Base-by-base conservation (phyloP, 2,113 vertebrate genomes). In the Silurus asotus region DNA sequence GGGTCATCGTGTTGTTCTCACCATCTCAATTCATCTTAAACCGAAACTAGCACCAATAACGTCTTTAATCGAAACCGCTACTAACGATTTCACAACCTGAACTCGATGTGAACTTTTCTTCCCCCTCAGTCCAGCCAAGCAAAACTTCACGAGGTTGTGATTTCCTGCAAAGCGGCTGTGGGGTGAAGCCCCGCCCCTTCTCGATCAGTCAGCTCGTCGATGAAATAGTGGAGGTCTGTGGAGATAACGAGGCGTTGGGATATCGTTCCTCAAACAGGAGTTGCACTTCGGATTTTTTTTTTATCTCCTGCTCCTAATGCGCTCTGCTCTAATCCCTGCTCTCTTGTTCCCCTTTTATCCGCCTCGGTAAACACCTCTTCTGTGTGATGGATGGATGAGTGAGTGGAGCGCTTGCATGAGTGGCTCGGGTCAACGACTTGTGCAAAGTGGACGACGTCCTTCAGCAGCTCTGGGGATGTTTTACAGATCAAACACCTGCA, bases 281-380 rank as follows among this genome's bases (percentile, higher is more conserved):
- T 85, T 84, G 53, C 82, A 45, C 53, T 49, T 37, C 5, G 56
- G 15, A 86, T 74, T 83, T 84, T 92, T 90, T 85, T 59, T 84
- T 83, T 9, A 55, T 17, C 59, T 20, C 70, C 91, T 90, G 37
- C 55, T 61, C 59, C 76, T 89, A 83, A 93, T 69, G 62, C 53
- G 56, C 82, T 58, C 89, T 90, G 37, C 37, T 37, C 37, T 37
- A 37, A 37, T 37, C 37, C 37, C 90, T 91, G 91, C 82, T 67
- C 64, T 23, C 65, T 53, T 58, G 11, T 13, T 86, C 51, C 19
- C 55, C 28, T 56, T 70, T 81, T 28, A 67, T 70, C 78, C 56
- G 10, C 55, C 77, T 62, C 78, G 13, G 84, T 70, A 81, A 86
- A 74, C 84, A 62, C 8, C 78, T 61, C 84, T 10, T 48, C 78